Evolutionary conservation across 1,140 invertebrate genomes (phyloP), one percentile per base, ranked within the genome.

Genomic region (Drosophila quadrilineata): DNA sequence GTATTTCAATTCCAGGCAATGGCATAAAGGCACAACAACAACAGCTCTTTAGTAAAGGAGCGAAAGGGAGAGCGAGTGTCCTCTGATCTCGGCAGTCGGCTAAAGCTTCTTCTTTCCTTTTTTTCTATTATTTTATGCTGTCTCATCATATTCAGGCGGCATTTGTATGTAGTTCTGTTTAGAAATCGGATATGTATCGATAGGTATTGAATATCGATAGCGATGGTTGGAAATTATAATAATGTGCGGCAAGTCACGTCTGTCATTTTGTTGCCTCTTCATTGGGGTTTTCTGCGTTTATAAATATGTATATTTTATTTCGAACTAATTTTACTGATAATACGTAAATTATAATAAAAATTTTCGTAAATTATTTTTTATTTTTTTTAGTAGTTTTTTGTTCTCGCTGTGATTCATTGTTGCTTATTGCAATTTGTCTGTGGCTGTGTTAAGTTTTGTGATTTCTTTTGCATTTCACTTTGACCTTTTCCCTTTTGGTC

Each of bases 401-500:
- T n/a, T n/a, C n/a, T n/a, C n/a, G n/a, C n/a, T n/a, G n/a, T n/a
- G n/a, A n/a, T n/a, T n/a, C n/a, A n/a, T n/a, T n/a, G n/a, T n/a
- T n/a, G n/a, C n/a, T n/a, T n/a, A n/a, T n/a, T n/a, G n/a, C n/a
- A n/a, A n/a, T n/a, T n/a, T n/a, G n/a, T n/a, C n/a, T n/a, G n/a
- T n/a, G n/a, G n/a, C 43, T 59, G 60, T 66, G 48, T 71, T 26
- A 16, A 24, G 31, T 46, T 70, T 66, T 71, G 50, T 60, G 33
- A 49, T 57, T 57, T 26, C 36, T 52, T 66, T 67, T 67, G 50
- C 50, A 68, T 68, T 54, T 68, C 50, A 62, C 58, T 59, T 56
- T 50, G 38, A 76, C 41, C 60, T 73, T 63, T 84, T 73, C 50
- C 56, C 38, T 67, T 65, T 68, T 45, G 35, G 35, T 71, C 45